Conservation (phyloP, 2,888 invertebrate species). For the Orchestes rusci region DNA sequence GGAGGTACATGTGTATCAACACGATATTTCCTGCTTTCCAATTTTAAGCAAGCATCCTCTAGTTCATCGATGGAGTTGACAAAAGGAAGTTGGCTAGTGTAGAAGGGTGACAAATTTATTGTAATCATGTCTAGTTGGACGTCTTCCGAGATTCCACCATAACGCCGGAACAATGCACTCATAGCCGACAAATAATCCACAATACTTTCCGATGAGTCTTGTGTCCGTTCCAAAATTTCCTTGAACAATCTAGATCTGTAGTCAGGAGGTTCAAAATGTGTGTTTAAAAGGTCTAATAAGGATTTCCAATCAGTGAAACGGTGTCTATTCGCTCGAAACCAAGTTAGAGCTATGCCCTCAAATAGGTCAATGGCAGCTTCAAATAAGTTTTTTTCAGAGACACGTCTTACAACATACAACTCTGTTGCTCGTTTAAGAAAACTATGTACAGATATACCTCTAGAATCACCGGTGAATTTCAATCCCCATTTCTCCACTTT, state of each 20-base stretch:
- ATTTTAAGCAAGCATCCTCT: too few species aligned
- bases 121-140: too few species aligned
- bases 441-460: slow-evolving; percentile 2
- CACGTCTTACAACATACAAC: background rate
- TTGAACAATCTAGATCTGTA: slow-evolving; percentile 6
- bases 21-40: too few species aligned
- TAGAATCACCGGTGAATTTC: too few species aligned
- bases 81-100: too few species aligned
- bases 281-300: background rate
- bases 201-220: too few species aligned
- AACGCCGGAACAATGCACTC: too few species aligned
- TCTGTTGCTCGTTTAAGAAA: slow-evolving; percentile 5
- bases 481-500: slow-evolving; percentile 6
- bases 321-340: slow-evolving; percentile 1
- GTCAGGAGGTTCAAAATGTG: slow-evolving; percentile 8
- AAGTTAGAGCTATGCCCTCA: slow-evolving; percentile 1
- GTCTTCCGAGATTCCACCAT: too few species aligned
- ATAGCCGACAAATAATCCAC: background rate
- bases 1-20: too few species aligned
- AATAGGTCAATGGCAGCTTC: background rate
- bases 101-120: too few species aligned
- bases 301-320: background rate
- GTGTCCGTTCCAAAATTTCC: too few species aligned
- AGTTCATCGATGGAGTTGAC: too few species aligned
- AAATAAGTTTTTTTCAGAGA: background rate